Evolutionary conservation across 2,888 invertebrate species (phyloP), one percentile per base, ranked within the genome.

Genomic region (Epistrophella euchroma): DNA sequence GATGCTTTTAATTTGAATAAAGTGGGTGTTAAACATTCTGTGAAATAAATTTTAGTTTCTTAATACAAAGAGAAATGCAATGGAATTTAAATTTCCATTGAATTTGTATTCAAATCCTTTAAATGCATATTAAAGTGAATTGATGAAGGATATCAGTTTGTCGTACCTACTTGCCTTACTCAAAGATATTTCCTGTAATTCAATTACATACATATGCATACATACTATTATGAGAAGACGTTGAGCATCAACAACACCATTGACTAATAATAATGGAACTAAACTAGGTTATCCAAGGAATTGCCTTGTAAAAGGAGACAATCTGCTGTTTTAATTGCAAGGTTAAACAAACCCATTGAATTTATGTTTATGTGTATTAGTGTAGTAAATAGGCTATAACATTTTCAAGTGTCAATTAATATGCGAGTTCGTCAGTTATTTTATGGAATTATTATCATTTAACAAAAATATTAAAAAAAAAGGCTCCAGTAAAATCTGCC

Each of bases 91-190:
- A 47, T 19, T 19, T 68, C 74, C 64, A 6, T 19, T 37, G 22
- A 17, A 45, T 55, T 35, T 45, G 17, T 2, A 40, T 37, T 60
- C 15, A 13, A 43, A 79, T 73, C 32, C 55, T 45, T 19, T 56
- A 6, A 13, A 40, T 73, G 22, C 19, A 25, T 25, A 60, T 22
- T 15, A n/a, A 73, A 50, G 11, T 43, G 60, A 55, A 80, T 62
- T n/a, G n/a, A n/a, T n/a, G n/a, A 37, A 62, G 70, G 70, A 80
- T 74, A 75, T 74, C 28, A 13, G 19, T 74, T 37, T 25, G 17
- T 2, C 1, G 6, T 4, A n/a, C 15, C 17, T 40, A 56, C 10
- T 3, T 4, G 4, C 13, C 19, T 52, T 75, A 52, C 15, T 19
- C 40, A 40, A 62, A 56, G 70, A 28, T 37, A 47, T 62, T 70